These are phyloP conservation scores for Pinna nobilis DNA, from an alignment of 1,140 invertebrate genomes.

Conservation along the genomic window DNA sequence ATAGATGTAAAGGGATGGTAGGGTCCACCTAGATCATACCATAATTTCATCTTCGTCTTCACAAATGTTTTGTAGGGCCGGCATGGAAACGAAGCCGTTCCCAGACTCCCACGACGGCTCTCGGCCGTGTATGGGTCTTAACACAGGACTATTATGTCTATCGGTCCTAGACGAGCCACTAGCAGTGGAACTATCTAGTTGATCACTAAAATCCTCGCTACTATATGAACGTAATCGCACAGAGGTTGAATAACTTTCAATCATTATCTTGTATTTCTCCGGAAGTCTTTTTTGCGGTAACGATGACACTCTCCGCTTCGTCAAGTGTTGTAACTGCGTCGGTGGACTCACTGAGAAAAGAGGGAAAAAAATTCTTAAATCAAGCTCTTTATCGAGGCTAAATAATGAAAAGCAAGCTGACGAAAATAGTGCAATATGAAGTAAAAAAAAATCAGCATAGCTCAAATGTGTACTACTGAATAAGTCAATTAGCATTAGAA, in stretches of 20 bases:
- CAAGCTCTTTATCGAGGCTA: too few species aligned
- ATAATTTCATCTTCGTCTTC: conserved; percentile 26
- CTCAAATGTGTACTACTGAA: too few species aligned
- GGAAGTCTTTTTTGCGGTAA: conserved; percentile 26
- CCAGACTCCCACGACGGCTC: conserved; percentile 19
- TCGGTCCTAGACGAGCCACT: not conserved
- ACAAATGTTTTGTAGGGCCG: conserved; percentile 19
- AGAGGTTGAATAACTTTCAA: too few species aligned
- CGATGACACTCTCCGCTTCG: conserved; percentile 30
- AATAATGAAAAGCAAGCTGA: too few species aligned
- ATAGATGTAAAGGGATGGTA: not conserved
- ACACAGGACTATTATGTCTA: not conserved
- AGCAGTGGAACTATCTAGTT: conserved; percentile 4
- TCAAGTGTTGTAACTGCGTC: conserved; percentile 36
- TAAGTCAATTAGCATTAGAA: too few species aligned
- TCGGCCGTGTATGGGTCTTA: conserved; percentile 8
- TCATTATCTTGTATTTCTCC: conserved; percentile 13
- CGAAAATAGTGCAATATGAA: too few species aligned
- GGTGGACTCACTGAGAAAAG: conserved; percentile 42
- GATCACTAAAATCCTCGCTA: conserved; percentile 10
- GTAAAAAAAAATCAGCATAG: too few species aligned
- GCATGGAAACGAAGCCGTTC: conserved; percentile 9
- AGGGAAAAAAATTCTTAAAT: too few species aligned
- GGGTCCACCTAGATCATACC: conserved; percentile 14
- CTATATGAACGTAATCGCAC: conserved; percentile 10